phyloP scores from a whole-genome alignment of 2,113 vertebrate species.

The Acinonyx jubatus region DNA sequence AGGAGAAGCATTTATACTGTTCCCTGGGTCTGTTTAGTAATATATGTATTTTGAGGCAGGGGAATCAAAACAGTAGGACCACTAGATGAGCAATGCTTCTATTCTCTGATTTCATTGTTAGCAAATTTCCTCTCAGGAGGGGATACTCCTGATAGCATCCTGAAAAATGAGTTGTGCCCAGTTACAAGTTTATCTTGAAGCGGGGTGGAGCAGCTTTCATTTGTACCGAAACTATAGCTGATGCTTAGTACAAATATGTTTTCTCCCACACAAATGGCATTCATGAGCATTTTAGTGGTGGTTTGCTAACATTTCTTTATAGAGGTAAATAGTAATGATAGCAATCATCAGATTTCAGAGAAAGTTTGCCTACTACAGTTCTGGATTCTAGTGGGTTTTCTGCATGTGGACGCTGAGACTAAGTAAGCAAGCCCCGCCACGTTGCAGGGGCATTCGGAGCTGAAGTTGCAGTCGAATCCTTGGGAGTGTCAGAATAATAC shows the following conservation, averaged over 20 bases:
- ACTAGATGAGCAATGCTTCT: not conserved
- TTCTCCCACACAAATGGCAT: not conserved
- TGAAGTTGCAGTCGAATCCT: not conserved
- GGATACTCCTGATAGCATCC: not conserved
- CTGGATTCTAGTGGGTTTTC: not conserved
- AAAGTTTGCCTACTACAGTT: not conserved
- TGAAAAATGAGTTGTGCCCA: not conserved
- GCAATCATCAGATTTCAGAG: not conserved
- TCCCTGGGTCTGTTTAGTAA: not conserved
- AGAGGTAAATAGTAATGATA: conserved; percentile 8
- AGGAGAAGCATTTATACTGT: not conserved
- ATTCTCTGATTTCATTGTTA: not conserved
- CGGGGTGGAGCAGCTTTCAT: not conserved
- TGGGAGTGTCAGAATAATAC: not conserved
- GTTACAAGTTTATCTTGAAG: not conserved
- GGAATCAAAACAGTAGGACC: not conserved
- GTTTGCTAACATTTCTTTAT: conserved; percentile 29
- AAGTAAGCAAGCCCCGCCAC: not conserved
- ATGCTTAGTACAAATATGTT: conserved; percentile 7
- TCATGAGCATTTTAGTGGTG: not conserved
- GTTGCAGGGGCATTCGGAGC: not conserved
- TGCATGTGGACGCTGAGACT: not conserved
- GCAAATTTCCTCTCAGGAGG: not conserved
- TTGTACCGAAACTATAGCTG: not conserved
- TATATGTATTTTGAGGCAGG: not conserved